Base-by-base conservation (phyloP, 2,797 vertebrate species). In the Etheostoma perlongum region DNA sequence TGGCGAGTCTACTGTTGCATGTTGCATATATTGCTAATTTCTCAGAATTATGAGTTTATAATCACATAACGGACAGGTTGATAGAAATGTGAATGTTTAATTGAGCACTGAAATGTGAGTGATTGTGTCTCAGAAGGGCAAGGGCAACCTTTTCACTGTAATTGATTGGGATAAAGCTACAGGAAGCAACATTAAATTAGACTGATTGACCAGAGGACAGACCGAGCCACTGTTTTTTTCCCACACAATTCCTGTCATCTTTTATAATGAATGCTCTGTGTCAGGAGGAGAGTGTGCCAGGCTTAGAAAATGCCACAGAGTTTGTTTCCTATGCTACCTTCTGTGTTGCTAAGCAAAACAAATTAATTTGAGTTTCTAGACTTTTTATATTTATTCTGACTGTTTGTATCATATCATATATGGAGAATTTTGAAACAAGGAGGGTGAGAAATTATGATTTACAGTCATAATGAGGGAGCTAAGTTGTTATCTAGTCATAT, bases 151-250 rank as follows among this genome's bases (percentile, higher is more conserved):
- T 79, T 72, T 73, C 54, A 27, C 67, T 68, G 67, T 84, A 81
- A 81, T 86, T 81, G 74, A 74, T 72, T 18, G 33, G 52, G 51
- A 77, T 83, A 69, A 79, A 74, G 59, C 79, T 71, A 46, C 74
- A 55, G 78, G 54, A 67, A 76, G 72, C 25, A 58, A 65, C 72
- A 21, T 27, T 69, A 64, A 77, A 72, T 83, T 70, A 67, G 47
- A 78, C 63, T 72, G 78, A 71, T 62, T 62, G 85, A 81, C 71
- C 82, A 3, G 16, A 78, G 74, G 72, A 83, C 74, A 67, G 74
- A 75, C 74, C 47, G 49, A 69, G 59, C 48, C 55, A 48, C 76
- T 72, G 62, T 83, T 76, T 76, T 78, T 66, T 66, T 79, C 69
- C 58, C 62, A 76, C 36, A 76, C 69, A 78, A 75, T 78, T 27